phyloP scores from a whole-genome alignment of 2,888 invertebrate species.

The Epsilonema sp. region DNA sequence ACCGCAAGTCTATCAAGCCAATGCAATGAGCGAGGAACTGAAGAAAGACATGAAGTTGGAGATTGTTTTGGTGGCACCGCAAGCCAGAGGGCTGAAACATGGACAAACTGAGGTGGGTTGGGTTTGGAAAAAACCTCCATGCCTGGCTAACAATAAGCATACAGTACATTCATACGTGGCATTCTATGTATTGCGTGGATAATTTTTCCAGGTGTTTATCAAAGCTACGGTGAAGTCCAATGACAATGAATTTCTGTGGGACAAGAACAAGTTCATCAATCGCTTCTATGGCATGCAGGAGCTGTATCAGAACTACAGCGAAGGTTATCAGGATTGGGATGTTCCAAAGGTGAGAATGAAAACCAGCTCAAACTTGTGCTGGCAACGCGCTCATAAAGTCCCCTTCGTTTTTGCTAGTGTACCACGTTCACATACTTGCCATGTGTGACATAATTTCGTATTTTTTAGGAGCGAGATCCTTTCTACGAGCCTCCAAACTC shows the following conservation, averaged over 20 bases:
- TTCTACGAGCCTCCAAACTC: conserved; percentile 37
- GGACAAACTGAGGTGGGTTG: conserved; percentile 33
- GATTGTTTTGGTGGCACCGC: conserved; percentile 37
- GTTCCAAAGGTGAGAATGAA: conserved; percentile 29
- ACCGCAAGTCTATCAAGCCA: conserved; percentile 39
- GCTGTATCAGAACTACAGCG: conserved; percentile 38
- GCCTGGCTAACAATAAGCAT: no score
- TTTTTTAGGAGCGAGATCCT: conserved; percentile 36
- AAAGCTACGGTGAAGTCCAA: conserved; percentile 36
- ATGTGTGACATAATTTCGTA: background rate
- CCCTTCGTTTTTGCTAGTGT: no score
- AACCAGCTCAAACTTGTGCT: no score
- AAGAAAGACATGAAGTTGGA: conserved; percentile 38
- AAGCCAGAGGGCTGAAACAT: conserved; percentile 33
- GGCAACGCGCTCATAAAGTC: no score
- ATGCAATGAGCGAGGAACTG: conserved; percentile 38
- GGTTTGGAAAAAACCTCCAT: no score
- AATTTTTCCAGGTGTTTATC: conserved; percentile 30
- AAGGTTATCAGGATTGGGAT: conserved; percentile 36
- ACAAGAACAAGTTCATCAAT: conserved; percentile 37
- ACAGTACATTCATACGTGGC: no score
- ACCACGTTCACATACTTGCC: no score
- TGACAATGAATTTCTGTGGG: conserved; percentile 38
- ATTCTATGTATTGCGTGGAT: no score
- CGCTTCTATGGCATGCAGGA: conserved; percentile 40